phyloP scores from a whole-genome alignment of 1,140 invertebrate genomes.

The Drosophila elegans region DNA sequence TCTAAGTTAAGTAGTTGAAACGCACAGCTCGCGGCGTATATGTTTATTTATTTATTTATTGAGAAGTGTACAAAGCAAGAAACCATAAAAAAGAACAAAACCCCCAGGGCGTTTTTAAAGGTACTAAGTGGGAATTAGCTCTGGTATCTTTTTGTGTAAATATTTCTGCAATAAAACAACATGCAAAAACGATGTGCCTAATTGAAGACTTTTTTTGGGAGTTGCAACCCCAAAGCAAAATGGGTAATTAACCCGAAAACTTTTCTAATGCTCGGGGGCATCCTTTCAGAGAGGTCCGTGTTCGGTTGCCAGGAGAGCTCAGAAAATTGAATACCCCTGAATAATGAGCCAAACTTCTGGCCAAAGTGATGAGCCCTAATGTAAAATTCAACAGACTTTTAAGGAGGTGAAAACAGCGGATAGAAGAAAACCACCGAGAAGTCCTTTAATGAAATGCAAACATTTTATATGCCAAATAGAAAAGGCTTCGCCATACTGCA shows the following conservation, averaged over 20 bases:
- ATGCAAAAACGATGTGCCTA: conserved; percentile 54
- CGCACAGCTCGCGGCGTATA: conserved; percentile 35
- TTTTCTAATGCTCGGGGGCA: conserved; percentile 40
- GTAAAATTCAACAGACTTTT: conserved; percentile 12
- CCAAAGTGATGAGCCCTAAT: conserved; percentile 12
- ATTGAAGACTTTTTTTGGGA: conserved; percentile 40
- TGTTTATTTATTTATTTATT: conserved; percentile 77
- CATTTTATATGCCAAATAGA: neutral
- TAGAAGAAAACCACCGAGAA: neutral
- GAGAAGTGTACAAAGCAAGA: conserved; percentile 69
- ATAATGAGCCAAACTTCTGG: conserved; percentile 15
- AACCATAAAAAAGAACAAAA: conserved; percentile 35
- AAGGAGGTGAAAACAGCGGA: neutral
- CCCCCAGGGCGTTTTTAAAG: conserved; percentile 40
- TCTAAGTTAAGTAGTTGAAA: conserved; percentile 67
- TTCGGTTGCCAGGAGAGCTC: neutral
- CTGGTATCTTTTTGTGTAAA: conserved; percentile 56
- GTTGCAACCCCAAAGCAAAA: conserved; percentile 21
- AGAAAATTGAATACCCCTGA: conserved; percentile 2
- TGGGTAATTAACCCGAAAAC: conserved; percentile 44
- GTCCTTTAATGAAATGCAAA: neutral
- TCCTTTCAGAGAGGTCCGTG: neutral
- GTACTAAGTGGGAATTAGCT: conserved; percentile 13
- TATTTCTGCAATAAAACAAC: conserved; percentile 70
- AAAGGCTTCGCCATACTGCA: neutral